Evolutionary conservation across 1,140 invertebrate genomes (phyloP), one percentile per base, ranked within the genome.

Genomic region (Cydia splendana): DNA sequence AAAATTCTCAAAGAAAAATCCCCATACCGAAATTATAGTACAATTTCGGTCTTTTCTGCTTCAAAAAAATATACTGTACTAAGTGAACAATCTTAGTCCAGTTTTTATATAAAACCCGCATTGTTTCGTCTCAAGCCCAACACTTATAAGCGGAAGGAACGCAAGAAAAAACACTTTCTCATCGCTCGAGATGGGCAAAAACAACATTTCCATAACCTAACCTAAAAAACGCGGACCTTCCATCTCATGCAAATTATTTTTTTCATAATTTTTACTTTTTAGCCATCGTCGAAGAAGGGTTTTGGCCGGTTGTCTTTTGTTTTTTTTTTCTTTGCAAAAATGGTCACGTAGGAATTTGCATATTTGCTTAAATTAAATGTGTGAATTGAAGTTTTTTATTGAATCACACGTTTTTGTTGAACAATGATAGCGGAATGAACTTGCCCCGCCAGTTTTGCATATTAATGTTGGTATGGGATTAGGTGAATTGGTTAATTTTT

Each of bases 311-410:
- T 74, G 48, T 77, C 79, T 79, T 81, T 82, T 84, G 79, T 82
- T 82, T 84, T 84, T 84, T 83, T 83, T 82, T 79, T 76, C 82
- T 84, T 87, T 69, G 86, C 81, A 84, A 85, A 45, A 83, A 84
- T 86, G 83, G 84, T 85, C 83, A 86, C 85, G 85, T 86, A 80
- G 42, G 74, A 65, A 86, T 86, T 86, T 82, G 81, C 85, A 86
- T 86, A 85, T 85, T 82, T 75, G 85, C 76, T 79, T 86, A 86
- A 85, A 86, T 86, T 85, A 86, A 83, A 80, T 79, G 75, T 86
- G 78, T 84, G 81, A 81, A 79, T 75, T 75, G 30, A 71, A 78
- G 81, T 86, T 85, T 86, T 86, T 86, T 79, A 67, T 48, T 38
- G 76, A 79, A 84, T 86, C 85, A 85, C 85, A 86, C 85, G 84